Evolutionary conservation across 2,888 invertebrate genomes (phyloP), one percentile per base, ranked within the genome.

Genomic region (Helobdella robusta): DNA sequence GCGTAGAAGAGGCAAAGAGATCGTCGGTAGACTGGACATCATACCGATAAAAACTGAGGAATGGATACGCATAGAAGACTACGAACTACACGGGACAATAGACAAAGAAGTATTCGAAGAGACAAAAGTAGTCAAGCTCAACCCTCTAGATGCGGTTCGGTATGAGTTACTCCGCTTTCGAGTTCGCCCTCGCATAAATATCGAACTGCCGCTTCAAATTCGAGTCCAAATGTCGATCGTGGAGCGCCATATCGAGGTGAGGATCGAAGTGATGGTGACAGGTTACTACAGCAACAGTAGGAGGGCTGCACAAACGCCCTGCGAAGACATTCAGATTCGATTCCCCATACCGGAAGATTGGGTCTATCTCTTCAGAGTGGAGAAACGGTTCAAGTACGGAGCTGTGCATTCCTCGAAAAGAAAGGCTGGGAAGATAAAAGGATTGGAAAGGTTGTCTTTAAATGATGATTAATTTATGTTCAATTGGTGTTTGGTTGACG

Each of bases 301-400:
- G 73, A 91, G 92, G 81, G 84, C 93, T 70, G 92, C 94, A 0
- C 94, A 95, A 81, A 81, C 81, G 65, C 78, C 79, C 0, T 79
- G 79, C 72, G 78, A 78, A 70, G 95, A 99, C 81, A 95, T 98
- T 35, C 87, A 89, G 80, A 88, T 98, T 65, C 72, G 81, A 15
- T 81, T 98, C 80, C 97, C 97, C 18, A 91, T 99, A 74, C 98
- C 98, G 25, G 97, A 99, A 81, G 90, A 91, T 77, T 99, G 98
- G 98, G 95, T 98, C 76, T 98, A 98, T 81, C 83, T 97, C 76
- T 98, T 98, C 83, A 85, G 98, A 68, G 93, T 94, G 54, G 98
- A 99, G 72, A 94, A 94, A 77, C 91, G 95, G 80, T 97, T 97
- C 81, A 86, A 93, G 76, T 93, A 93, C 79, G 94, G 94, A 20